Conservation (phyloP, 2,888 invertebrate genomes). For the Polyommatus icarus region DNA sequence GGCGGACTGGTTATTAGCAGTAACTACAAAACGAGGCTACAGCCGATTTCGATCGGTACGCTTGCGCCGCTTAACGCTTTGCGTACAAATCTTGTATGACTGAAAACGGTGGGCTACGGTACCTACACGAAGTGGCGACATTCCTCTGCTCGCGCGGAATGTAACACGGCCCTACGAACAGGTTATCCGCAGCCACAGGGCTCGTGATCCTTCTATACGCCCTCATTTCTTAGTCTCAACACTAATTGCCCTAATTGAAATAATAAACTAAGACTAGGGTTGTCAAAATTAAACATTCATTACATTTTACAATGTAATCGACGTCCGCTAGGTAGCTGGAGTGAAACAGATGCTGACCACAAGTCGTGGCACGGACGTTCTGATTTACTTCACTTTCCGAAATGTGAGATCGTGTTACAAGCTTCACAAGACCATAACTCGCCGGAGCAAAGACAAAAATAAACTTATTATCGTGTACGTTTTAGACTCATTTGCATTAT, state of each 20-base stretch:
- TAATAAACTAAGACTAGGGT: constrained; percentile 59
- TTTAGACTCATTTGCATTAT: constrained; percentile 75
- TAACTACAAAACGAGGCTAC: constrained; percentile 62
- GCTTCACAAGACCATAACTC: constrained; percentile 79
- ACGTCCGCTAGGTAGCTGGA: constrained; percentile 56
- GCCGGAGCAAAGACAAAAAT: constrained; percentile 78
- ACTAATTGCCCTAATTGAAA: constrained; percentile 40
- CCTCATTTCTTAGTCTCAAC: constrained; percentile 50
- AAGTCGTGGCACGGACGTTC: constrained; percentile 66
- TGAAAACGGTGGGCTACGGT: constrained; percentile 70
- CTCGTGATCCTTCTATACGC: constrained; percentile 60
- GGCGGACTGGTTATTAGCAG: constrained; percentile 61
- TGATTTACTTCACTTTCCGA: constrained; percentile 73
- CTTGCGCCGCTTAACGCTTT: constrained; percentile 61
- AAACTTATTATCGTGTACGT: constrained; percentile 79
- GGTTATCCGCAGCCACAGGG: constrained; percentile 60
- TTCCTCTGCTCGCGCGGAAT: constrained; percentile 71
- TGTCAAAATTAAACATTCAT: constrained; percentile 44
- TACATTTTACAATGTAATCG: constrained; percentile 60
- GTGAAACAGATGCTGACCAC: constrained; percentile 72
- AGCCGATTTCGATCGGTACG: constrained; percentile 56
- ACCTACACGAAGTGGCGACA: constrained; percentile 71
- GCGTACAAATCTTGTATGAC: constrained; percentile 72
- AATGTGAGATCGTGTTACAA: constrained; percentile 77
- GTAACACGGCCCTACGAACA: constrained; percentile 71